phyloP scores from a whole-genome alignment of 2,797 vertebrate species.

The Alcedo atthis region DNA sequence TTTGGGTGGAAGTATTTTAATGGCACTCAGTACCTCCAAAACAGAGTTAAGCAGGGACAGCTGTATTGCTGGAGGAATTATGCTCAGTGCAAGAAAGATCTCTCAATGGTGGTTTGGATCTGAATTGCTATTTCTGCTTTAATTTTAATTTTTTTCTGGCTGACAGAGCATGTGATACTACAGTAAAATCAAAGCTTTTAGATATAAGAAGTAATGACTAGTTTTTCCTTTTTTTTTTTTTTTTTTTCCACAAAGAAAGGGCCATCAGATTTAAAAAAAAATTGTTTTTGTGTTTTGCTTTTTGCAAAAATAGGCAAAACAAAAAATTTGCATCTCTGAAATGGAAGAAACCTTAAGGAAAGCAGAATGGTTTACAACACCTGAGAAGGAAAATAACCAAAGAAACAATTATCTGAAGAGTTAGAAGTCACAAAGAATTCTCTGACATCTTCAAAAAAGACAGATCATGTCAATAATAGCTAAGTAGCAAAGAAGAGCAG shows the following conservation, averaged over 20 bases:
- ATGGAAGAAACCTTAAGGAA: background rate
- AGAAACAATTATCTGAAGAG: background rate
- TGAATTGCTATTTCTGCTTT: background rate
- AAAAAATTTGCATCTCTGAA: background rate
- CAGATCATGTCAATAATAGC: background rate
- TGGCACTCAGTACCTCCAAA: constrained; percentile 9
- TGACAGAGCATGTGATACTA: background rate
- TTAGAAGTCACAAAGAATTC: background rate
- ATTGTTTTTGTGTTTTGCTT: background rate
- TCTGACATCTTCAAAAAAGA: background rate
- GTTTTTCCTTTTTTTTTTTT: background rate
- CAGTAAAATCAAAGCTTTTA: background rate
- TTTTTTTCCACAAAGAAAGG: background rate
- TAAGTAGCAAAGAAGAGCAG: background rate
- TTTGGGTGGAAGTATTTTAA: constrained; percentile 28
- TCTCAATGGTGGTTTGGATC: background rate
- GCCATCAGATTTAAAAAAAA: background rate
- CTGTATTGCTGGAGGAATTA: background rate
- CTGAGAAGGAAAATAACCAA: background rate
- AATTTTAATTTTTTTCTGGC: constrained; percentile 1
- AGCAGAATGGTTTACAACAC: background rate
- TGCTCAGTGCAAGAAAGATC: background rate
- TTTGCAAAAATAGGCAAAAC: background rate
- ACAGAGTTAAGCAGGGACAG: constrained; percentile 2
- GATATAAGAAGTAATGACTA: background rate